phyloP scores from a whole-genome alignment of 2,113 vertebrate species.

The Hylia prasina region DNA sequence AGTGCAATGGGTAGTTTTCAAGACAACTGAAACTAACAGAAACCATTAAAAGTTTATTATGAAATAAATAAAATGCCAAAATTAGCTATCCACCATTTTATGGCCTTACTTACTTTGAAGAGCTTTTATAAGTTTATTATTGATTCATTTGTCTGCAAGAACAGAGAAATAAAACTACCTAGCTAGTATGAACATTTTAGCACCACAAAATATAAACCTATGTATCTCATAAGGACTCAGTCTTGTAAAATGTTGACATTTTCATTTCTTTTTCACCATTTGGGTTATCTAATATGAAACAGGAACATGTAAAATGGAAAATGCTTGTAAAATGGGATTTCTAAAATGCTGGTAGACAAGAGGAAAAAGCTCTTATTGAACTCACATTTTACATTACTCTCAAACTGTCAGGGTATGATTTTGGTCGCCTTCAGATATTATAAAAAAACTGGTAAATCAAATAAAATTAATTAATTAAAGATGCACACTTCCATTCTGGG shows the following conservation, averaged over 20 bases:
- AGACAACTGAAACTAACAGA: conserved; percentile 31
- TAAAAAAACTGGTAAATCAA: background rate
- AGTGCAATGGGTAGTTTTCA: background rate
- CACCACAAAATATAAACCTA: conserved; percentile 59
- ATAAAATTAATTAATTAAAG: background rate
- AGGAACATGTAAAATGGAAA: background rate
- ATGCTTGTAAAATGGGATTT: background rate
- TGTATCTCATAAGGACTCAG: conserved; percentile 48
- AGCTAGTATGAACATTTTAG: conserved; percentile 38
- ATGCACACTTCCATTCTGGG: background rate
- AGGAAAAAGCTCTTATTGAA: background rate
- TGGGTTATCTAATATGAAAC: conserved; percentile 16
- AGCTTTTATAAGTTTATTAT: conserved; percentile 57
- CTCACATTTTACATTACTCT: background rate
- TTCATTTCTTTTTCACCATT: conserved; percentile 36
- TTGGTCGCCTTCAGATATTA: background rate
- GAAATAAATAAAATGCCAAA: conserved; percentile 59
- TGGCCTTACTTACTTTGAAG: conserved; percentile 44
- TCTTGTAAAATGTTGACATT: conserved; percentile 45
- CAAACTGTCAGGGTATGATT: background rate
- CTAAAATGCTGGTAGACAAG: background rate
- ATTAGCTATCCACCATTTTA: conserved; percentile 42
- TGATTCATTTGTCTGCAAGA: conserved; percentile 64
- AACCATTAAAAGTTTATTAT: conserved; percentile 44
- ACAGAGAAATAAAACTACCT: conserved; percentile 52